These are phyloP conservation scores for Xenops minutus DNA, from an alignment of 2,797 vertebrate genomes.

Conservation along the genomic window DNA sequence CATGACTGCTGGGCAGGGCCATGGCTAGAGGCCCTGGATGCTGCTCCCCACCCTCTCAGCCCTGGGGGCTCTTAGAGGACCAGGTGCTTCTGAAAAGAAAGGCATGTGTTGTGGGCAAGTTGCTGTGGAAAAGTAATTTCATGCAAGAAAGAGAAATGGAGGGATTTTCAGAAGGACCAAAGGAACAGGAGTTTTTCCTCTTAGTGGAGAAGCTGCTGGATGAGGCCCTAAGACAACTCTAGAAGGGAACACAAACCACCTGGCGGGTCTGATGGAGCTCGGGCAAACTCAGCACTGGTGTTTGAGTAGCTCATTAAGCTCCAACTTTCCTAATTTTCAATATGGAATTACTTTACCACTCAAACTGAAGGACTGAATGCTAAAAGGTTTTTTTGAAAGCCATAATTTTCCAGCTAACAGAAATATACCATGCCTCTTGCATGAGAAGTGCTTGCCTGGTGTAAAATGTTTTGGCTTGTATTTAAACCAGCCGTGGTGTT, in stretches of 20 bases:
- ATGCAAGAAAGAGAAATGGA: neutral
- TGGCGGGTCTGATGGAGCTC: neutral
- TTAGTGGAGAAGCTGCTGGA: neutral
- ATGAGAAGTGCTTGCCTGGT: neutral
- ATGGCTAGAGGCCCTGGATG: neutral
- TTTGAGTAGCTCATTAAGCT: neutral
- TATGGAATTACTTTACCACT: neutral
- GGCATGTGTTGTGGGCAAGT: neutral
- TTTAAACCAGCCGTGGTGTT: slow-evolving; percentile 37
- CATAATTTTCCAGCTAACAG: neutral
- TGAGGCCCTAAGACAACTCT: neutral
- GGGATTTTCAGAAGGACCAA: neutral
- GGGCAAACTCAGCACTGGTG: neutral
- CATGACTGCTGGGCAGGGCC: neutral
- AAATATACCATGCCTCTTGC: neutral
- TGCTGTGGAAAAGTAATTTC: neutral
- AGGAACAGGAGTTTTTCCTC: neutral
- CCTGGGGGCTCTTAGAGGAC: rapidly evolving
- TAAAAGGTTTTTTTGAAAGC: neutral
- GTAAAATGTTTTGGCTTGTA: neutral
- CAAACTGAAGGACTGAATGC: neutral
- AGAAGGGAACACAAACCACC: neutral
- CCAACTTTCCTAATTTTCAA: neutral
- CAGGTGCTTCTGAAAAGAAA: neutral
- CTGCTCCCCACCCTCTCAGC: neutral